Evolutionary conservation across 2,113 vertebrate species (phyloP).

Genomic region (Sus scrofa): DNA sequence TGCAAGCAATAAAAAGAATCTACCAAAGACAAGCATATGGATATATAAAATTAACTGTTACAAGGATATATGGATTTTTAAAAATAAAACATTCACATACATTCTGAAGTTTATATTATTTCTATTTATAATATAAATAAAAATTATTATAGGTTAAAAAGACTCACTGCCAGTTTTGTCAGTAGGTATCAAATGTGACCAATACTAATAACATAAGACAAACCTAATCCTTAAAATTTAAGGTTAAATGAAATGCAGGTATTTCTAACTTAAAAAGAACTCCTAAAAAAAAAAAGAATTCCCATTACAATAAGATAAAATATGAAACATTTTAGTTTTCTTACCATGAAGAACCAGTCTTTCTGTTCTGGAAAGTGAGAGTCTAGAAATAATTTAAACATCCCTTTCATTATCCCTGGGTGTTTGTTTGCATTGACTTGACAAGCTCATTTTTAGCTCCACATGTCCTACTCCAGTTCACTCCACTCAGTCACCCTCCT

Average conservation of each 20-base stretch:
- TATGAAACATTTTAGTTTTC: neutral
- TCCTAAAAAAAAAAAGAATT: neutral
- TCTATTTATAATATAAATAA: slow-evolving; percentile 23
- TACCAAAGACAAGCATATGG: neutral
- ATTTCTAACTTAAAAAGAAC: neutral
- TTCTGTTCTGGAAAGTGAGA: slow-evolving; percentile 1
- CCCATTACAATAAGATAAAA: slow-evolving; percentile 37
- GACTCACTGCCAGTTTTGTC: neutral
- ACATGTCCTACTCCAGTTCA: neutral
- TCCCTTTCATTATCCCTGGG: neutral
- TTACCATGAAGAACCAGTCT: neutral
- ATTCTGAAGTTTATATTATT: neutral
- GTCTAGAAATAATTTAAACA: neutral
- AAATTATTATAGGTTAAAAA: slow-evolving; percentile 12
- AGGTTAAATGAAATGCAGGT: slow-evolving; percentile 21
- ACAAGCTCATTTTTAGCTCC: slow-evolving; percentile 13
- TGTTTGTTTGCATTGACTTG: neutral
- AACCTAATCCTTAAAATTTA: slow-evolving; percentile 21
- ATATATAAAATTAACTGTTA: neutral
- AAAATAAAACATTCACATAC: neutral
- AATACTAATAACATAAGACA: neutral
- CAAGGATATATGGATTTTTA: neutral
- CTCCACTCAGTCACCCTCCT: neutral
- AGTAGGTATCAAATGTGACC: slow-evolving; percentile 21
- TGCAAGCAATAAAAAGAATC: neutral